phyloP scores from a whole-genome alignment of 2,888 invertebrate genomes.

The Idaea straminata region DNA sequence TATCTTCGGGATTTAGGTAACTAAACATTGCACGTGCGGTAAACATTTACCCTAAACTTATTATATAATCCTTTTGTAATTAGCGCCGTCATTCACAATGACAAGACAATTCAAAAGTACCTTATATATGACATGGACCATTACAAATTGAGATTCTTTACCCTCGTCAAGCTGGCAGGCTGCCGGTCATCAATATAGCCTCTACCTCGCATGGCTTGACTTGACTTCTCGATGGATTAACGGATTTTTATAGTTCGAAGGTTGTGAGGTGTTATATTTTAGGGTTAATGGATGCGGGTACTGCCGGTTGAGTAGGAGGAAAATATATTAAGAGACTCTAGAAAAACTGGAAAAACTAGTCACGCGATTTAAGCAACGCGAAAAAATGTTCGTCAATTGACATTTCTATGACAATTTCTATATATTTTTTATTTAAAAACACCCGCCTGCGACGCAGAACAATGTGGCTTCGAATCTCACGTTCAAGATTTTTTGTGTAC shows the following conservation, averaged over 20 bases:
- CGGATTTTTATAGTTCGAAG: conserved; percentile 6
- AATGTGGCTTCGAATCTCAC: no score
- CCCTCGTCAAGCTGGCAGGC: conserved; percentile 16
- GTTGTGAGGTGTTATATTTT: conserved; percentile 11
- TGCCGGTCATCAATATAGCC: conserved; percentile 19
- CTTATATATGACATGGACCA: not conserved
- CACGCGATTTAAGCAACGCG: no score
- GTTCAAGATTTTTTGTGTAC: no score
- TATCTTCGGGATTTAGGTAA: not conserved
- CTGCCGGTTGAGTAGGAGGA: not conserved
- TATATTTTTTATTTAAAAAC: no score
- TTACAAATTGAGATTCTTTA: conserved; percentile 4
- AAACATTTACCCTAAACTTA: not conserved
- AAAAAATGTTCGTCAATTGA: no score
- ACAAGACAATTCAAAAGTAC: not conserved
- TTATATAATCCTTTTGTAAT: not conserved
- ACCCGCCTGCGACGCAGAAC: no score
- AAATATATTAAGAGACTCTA: not conserved
- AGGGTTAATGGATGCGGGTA: not conserved
- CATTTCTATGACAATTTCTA: no score
- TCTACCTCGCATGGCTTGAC: conserved; percentile 5
- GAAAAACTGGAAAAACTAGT: no score
- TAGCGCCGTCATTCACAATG: conserved; percentile 1
- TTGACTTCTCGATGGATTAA: conserved; percentile 2
- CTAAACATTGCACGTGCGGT: not conserved